Evolutionary conservation across 2,888 invertebrate species (phyloP).

Genomic region (Mythimna ferrago): DNA sequence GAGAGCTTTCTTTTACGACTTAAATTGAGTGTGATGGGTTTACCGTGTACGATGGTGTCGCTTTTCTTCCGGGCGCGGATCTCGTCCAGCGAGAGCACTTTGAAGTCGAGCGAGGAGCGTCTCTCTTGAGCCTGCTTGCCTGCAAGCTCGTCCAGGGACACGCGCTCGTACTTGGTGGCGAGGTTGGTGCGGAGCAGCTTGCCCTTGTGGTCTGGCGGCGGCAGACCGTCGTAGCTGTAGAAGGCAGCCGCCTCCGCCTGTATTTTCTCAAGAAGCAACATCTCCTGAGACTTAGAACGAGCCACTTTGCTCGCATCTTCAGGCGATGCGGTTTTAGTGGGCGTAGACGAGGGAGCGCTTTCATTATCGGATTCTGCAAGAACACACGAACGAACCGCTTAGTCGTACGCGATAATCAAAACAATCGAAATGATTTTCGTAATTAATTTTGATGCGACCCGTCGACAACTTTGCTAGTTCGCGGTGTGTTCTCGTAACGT

Average conservation of each 20-base stretch:
- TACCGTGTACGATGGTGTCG: slow-evolving; percentile 70
- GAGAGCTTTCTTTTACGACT: slow-evolving; percentile 84
- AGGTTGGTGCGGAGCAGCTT: slow-evolving; percentile 78
- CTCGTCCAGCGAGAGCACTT: slow-evolving; percentile 88
- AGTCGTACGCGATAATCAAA: slow-evolving; percentile 69
- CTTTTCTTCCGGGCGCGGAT: slow-evolving; percentile 84
- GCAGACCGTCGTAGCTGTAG: slow-evolving; percentile 91
- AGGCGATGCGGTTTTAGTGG: slow-evolving; percentile 85
- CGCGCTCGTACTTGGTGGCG: slow-evolving; percentile 83
- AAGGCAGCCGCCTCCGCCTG: slow-evolving; percentile 94
- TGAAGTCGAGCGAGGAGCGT: slow-evolving; percentile 82
- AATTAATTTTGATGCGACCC: slow-evolving; percentile 88
- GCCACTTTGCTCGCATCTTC: slow-evolving; percentile 77
- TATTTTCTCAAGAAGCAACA: slow-evolving; percentile 92
- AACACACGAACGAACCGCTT: slow-evolving; percentile 90
- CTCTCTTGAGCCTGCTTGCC: slow-evolving; percentile 74
- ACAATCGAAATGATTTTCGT: slow-evolving; percentile 84
- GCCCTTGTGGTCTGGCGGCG: slow-evolving; percentile 69
- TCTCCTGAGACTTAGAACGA: slow-evolving; percentile 92
- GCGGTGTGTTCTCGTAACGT: slow-evolving; percentile 83
- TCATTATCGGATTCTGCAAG: slow-evolving; percentile 95
- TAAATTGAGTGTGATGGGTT: slow-evolving; percentile 81
- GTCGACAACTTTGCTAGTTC: slow-evolving; percentile 71
- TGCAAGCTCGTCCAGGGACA: slow-evolving; percentile 89
- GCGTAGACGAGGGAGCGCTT: slow-evolving; percentile 92